These are phyloP conservation scores for Melipona bicolor DNA, from an alignment of 2,888 invertebrate species.

Conservation along the genomic window DNA sequence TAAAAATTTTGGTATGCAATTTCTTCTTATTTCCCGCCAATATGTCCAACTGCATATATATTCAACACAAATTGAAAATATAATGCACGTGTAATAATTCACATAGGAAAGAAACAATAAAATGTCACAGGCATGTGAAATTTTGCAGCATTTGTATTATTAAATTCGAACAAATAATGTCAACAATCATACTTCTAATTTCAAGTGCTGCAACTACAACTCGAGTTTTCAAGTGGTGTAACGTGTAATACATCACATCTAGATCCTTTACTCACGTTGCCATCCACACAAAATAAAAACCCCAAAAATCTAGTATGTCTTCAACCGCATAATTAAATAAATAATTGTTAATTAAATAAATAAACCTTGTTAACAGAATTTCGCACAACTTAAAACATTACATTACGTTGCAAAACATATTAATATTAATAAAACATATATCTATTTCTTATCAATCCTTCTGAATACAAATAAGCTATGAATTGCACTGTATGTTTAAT, in stretches of 20 bases:
- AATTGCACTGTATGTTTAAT: too few species aligned
- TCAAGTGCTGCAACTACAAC: background rate
- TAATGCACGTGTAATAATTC: background rate
- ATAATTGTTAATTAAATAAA: too few species aligned
- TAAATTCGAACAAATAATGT: slow-evolving; percentile 4
- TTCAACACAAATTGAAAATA: slow-evolving; percentile 1
- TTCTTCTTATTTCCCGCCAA: slow-evolving; percentile 61
- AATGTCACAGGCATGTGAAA: background rate
- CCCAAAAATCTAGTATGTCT: background rate
- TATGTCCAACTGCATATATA: slow-evolving; percentile 8
- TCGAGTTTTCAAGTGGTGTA: background rate
- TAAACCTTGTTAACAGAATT: too few species aligned
- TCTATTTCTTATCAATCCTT: too few species aligned
- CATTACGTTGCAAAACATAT: too few species aligned
- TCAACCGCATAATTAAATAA: too few species aligned
- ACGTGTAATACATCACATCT: too few species aligned
- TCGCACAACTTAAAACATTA: too few species aligned
- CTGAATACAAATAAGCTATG: too few species aligned
- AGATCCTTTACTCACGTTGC: background rate
- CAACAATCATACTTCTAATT: background rate
- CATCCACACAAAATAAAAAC: slow-evolving; percentile 12
- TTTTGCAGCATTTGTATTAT: background rate
- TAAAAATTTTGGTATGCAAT: slow-evolving; percentile 2
- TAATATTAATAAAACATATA: too few species aligned
- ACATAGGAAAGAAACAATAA: background rate